A percentile compares a stretch with the other conserved stretches of the same genome.
Evolutionary conservation across 2,888 invertebrate species (phyloP).

Genomic region (Eulithis testata): DNA sequence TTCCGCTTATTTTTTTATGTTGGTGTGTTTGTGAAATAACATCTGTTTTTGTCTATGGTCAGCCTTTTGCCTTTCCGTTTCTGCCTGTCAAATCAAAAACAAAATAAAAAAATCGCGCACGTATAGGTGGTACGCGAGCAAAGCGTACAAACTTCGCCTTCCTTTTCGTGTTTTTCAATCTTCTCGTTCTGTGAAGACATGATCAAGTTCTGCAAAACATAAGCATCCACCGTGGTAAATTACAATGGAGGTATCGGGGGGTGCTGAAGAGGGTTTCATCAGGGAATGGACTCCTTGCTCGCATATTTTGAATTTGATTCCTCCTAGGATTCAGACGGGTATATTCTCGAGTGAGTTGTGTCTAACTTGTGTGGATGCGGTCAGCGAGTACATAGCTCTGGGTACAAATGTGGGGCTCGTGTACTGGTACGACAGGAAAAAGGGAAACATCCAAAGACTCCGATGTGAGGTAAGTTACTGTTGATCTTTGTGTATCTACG

Average conservation of each 20-base stretch:
- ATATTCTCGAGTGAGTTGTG: slow-evolving; percentile 90
- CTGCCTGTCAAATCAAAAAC: too few species aligned
- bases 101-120: too few species aligned
- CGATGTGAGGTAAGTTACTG: slow-evolving; percentile 89
- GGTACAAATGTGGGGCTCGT: slow-evolving; percentile 94
- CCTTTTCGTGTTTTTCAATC: background rate
- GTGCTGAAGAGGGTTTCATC: slow-evolving; percentile 82
- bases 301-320: slow-evolving; percentile 90
- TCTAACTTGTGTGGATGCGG: slow-evolving; percentile 93
- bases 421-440: slow-evolving; percentile 94
- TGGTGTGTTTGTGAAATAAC: too few species aligned
- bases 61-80: too few species aligned
- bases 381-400: slow-evolving; percentile 91
- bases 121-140: too few species aligned
- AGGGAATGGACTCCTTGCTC: slow-evolving; percentile 93
- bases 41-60: too few species aligned
- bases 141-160: slow-evolving; percentile 36
- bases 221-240: slow-evolving; percentile 6
- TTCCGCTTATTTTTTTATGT: too few species aligned
- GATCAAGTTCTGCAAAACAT: slow-evolving; percentile 35
- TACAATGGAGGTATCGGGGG: slow-evolving; percentile 73
- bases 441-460: slow-evolving; percentile 90
- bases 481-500: slow-evolving; percentile 12
- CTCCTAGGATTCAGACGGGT: slow-evolving; percentile 89
- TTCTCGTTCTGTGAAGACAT: slow-evolving; percentile 31